Base-by-base conservation (phyloP, 2,113 vertebrate genomes). In the Lasiurus cinereus region DNA sequence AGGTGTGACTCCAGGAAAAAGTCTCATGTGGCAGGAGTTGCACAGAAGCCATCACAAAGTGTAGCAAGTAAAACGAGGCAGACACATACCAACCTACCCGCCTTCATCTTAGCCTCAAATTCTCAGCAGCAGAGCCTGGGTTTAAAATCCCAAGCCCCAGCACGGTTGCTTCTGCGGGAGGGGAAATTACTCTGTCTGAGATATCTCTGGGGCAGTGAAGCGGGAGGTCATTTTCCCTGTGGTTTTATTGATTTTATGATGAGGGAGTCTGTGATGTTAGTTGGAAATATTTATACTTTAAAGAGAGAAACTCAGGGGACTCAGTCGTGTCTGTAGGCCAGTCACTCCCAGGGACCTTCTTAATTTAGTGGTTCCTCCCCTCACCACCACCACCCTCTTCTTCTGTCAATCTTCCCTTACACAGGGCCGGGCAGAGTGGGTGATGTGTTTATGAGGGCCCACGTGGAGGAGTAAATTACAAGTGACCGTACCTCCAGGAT, bases 211-310 rank as follows among this genome's bases (percentile, higher is more conserved):
- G 73, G 97, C 96, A 97, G 92, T 96, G 96, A 97, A 96, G 97
- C 97, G 7, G n/a, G 64, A 94, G 90, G 43, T 94, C 90, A 77
- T 92, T 97, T 95, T 96, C 88, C 88, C 73, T 97, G 94, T 62
- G 96, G 96, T 97, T 96, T 97, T 90, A 88, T 92, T 96, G 97
- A 93, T 94, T 97, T 97, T 95, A 96, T 86, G 90, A 95, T n/a
- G 36, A 93, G 85, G 96, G 97, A 95, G 97, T 97, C 96, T 97
- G 94, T 96, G 97, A 94, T 97, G 97, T 77, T 83, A 1, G 92
- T 79, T 97, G 80, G 66, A 96, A 96, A 96, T 96, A 94, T 96
- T 96, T 97, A 76, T 92, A 54, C 90, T 87, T 85, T 73, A 91
- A 97, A 67, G 92, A 91, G 88, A 95, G 90, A 92, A 88, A 46